phyloP scores from a whole-genome alignment of 2,888 invertebrate genomes.

The Gymnocheta viridis region DNA sequence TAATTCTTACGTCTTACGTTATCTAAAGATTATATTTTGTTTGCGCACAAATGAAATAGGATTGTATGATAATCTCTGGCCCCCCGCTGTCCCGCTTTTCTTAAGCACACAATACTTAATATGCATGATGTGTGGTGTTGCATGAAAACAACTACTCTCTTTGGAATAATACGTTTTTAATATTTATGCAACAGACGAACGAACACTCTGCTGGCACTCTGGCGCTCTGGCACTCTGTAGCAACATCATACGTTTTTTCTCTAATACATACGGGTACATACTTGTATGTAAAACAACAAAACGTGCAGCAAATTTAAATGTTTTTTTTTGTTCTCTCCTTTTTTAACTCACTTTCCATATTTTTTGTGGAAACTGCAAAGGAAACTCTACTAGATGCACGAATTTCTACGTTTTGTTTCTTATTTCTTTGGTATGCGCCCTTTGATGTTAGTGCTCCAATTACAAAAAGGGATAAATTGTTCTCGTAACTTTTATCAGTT shows the following conservation, averaged over 20 bases:
- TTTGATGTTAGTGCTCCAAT: neutral
- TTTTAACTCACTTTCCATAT: neutral
- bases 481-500: constrained; percentile 50
- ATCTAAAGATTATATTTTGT: neutral
- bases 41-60: no score
- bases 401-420: constrained; percentile 16
- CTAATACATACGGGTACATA: neutral
- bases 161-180: constrained; percentile 44
- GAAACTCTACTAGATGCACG: neutral
- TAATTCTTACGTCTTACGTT: neutral
- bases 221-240: no score
- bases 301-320: constrained; percentile 32
- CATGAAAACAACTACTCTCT: constrained; percentile 45
- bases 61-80: no score
- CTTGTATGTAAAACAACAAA: constrained; percentile 33
- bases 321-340: neutral
- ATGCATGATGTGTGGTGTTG: constrained; percentile 49
- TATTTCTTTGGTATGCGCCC: neutral
- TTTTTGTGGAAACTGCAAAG: constrained; percentile 10
- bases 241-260: neutral
- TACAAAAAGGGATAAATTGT: constrained; percentile 19
- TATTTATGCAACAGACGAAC: constrained; percentile 33
- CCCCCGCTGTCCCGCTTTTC: neutral
- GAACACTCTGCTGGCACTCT: neutral
- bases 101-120: constrained; percentile 25